Percentiles rank a stretch among this genome's conserved stretches.
phyloP scores from a whole-genome alignment of 1,140 invertebrate genomes.

The Solen grandis region DNA sequence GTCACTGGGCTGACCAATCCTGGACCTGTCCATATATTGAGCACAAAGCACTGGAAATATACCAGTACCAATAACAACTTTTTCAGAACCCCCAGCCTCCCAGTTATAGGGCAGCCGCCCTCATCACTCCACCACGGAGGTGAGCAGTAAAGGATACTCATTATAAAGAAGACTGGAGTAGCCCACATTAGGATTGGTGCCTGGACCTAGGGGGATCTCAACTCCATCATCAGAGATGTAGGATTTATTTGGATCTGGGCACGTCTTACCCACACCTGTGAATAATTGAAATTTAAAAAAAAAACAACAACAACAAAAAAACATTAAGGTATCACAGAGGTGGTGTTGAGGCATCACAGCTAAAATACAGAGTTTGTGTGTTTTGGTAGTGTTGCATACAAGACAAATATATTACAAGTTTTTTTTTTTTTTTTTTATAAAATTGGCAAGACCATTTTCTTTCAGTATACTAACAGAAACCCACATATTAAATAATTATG shows the following conservation, averaged over 20 bases:
- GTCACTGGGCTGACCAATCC: too few species aligned
- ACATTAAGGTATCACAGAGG: not conserved
- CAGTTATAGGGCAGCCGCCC: too few species aligned
- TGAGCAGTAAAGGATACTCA: constrained; percentile 82
- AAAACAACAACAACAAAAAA: not conserved
- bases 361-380: not conserved
- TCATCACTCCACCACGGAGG: too few species aligned
- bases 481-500: too few species aligned
- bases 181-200: constrained; percentile 53
- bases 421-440: too few species aligned
- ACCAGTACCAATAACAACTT: too few species aligned
- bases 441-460: too few species aligned
- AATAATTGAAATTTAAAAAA: constrained; percentile 4
- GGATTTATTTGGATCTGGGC: constrained; percentile 70
- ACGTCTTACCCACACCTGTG: constrained; percentile 75
- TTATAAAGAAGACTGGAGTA: constrained; percentile 80
- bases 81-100: too few species aligned
- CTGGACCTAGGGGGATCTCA: constrained; percentile 78
- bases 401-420: too few species aligned
- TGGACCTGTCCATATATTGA: too few species aligned
- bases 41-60: too few species aligned
- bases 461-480: too few species aligned
- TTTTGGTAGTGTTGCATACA: not conserved
- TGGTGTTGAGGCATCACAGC: not conserved
- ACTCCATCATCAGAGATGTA: constrained; percentile 73